Base-by-base conservation (phyloP, 2,797 vertebrate species). In the Cryptoprocta ferox region DNA sequence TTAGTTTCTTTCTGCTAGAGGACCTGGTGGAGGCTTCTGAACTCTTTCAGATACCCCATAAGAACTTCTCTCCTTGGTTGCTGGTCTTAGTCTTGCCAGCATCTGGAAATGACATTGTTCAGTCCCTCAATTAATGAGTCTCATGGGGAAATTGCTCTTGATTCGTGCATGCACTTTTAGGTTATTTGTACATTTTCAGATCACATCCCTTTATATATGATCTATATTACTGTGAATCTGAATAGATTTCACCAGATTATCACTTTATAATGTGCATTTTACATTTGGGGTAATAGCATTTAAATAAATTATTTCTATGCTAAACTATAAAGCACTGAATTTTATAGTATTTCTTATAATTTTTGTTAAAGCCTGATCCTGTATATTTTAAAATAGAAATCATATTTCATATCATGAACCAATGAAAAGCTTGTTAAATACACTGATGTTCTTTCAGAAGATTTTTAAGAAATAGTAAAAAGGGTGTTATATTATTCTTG, bases 221-320 rank as follows among this genome's bases (percentile, higher is more conserved):
- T 53, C 6, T 50, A 0, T 95, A 30, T 93, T 91, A 92, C 35
- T 95, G 5, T 95, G 56, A 70, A n/a, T 93, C 30, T 63, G 35
- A 95, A 89, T 93, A 89, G 45, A 81, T 48, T 70, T 65, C 53
- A 95, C 65, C 61, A 95, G 53, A 92, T 86, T 65, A 59, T 79
- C 66, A 45, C 35, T 91, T 92, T 95, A 71, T 37, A 84, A 75
- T 89, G 45, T 81, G 35, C 32, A 56, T 73, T 84, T 94, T 75
- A 89, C 88, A 63, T 80, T 90, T 91, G 76, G 89, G 70, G 5
- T 95, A 70, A 86, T 68, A 93, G 24, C 81, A 35, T 89, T 94
- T 95, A 92, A 93, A 79, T 82, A 93, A 80, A 78, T 95, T 61
- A 97, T 96, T 93, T 83, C 12, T 35, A 80, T 12, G 70, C 13